phyloP scores from a whole-genome alignment of 37 sponge, comb jelly and placozoan species.

The Chondrilla cf. caribensis region DNA sequence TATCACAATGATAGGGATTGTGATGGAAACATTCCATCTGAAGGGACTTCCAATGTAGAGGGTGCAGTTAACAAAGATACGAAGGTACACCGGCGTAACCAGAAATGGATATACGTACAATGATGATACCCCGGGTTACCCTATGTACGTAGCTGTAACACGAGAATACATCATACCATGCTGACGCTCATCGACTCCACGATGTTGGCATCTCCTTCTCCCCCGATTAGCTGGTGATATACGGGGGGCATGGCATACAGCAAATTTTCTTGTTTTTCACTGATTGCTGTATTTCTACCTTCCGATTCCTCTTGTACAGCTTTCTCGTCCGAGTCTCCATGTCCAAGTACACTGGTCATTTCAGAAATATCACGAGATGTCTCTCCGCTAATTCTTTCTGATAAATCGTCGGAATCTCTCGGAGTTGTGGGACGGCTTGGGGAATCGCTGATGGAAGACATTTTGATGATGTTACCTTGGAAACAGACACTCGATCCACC shows the following conservation, averaged over 20 bases:
- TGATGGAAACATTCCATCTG: too few species aligned
- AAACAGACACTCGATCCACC: neutral
- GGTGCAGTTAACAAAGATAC: too few species aligned
- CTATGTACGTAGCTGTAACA: neutral
- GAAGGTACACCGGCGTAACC: too few species aligned
- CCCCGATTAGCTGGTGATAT: neutral
- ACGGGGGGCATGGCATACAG: neutral
- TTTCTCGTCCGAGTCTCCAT: neutral
- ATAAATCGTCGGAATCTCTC: neutral
- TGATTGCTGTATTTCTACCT: neutral
- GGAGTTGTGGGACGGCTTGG: slow-evolving; percentile 19
- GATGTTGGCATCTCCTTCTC: slow-evolving; percentile 8
- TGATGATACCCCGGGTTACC: too few species aligned
- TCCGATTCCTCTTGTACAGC: neutral
- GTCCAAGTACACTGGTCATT: slow-evolving; percentile 2
- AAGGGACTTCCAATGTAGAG: too few species aligned
- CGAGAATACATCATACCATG: slow-evolving; percentile 7
- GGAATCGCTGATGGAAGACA: slow-evolving; percentile 2
- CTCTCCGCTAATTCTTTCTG: neutral
- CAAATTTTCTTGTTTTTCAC: neutral
- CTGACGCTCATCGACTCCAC: slow-evolving; percentile 14
- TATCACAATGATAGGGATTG: too few species aligned
- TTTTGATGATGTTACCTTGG: slow-evolving; percentile 3
- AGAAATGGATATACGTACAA: too few species aligned
- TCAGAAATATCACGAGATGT: neutral